Evolutionary conservation across 2,113 vertebrate species (phyloP).

Genomic region (Butorides virescens): DNA sequence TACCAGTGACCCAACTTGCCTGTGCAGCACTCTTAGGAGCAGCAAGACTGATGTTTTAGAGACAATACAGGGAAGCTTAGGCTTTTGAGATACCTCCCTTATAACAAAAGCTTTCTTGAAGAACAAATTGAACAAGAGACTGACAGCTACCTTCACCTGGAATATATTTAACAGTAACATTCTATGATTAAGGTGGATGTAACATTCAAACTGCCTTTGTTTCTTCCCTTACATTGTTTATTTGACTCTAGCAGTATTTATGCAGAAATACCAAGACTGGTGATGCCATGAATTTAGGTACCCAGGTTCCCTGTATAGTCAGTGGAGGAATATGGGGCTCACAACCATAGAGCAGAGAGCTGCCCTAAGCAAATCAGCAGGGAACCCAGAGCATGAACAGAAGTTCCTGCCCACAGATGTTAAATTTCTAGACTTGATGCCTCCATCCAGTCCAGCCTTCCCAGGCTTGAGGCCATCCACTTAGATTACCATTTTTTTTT

Average conservation of each 20-base stretch:
- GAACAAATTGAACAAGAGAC: background rate
- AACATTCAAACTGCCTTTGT: background rate
- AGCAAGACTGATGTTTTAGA: background rate
- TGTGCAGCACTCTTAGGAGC: background rate
- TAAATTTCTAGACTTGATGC: rapidly evolving
- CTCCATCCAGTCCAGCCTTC: background rate
- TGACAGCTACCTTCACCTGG: background rate
- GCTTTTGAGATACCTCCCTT: background rate
- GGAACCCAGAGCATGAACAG: background rate
- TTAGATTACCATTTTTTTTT: background rate
- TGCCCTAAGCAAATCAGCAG: background rate
- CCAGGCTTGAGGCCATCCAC: background rate
- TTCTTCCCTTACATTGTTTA: background rate
- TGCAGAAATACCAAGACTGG: background rate
- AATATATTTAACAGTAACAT: rapidly evolving
- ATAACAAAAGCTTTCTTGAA: background rate
- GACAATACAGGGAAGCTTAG: background rate
- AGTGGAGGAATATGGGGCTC: background rate
- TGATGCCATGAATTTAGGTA: background rate
- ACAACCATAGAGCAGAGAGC: rapidly evolving
- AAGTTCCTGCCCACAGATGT: background rate
- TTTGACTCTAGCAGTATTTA: background rate
- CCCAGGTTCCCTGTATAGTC: background rate
- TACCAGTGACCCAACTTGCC: background rate
- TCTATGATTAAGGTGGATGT: background rate